Evolutionary conservation across 2,113 vertebrate species (phyloP).

Genomic region (Hydrolagus affinis): DNA sequence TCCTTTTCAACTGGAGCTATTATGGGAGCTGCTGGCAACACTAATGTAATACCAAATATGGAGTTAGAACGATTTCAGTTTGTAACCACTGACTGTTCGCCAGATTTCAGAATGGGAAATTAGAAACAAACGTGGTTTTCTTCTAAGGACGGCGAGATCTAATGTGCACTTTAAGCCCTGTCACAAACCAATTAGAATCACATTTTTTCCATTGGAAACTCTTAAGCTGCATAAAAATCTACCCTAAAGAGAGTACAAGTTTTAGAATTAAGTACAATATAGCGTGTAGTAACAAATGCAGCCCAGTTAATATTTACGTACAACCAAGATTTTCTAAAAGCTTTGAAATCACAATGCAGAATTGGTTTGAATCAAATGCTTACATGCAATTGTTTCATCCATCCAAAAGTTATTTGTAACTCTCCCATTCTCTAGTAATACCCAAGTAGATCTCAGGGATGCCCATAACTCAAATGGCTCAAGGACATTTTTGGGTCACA

Average conservation of each 20-base stretch:
- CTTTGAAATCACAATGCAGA: background rate
- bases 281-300: background rate
- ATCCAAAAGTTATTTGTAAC: background rate
- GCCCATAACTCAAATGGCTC: background rate
- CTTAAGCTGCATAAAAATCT: background rate
- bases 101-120: background rate
- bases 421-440: background rate
- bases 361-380: background rate
- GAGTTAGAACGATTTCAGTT: constrained; percentile 10
- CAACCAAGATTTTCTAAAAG: background rate
- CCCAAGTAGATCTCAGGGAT: background rate
- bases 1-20: background rate
- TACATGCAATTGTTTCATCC: background rate
- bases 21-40: background rate
- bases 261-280: too few relatives aligned
- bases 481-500: background rate
- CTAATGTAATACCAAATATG: constrained; percentile 10
- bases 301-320: background rate
- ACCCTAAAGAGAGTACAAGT: background rate
- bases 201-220: background rate
- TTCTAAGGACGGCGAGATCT: background rate
- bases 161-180: background rate
- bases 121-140: background rate
- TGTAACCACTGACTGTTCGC: background rate
- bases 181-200: background rate